Evolutionary conservation across 2,797 vertebrate genomes (phyloP).

Genomic region (Scarus forsteni): DNA sequence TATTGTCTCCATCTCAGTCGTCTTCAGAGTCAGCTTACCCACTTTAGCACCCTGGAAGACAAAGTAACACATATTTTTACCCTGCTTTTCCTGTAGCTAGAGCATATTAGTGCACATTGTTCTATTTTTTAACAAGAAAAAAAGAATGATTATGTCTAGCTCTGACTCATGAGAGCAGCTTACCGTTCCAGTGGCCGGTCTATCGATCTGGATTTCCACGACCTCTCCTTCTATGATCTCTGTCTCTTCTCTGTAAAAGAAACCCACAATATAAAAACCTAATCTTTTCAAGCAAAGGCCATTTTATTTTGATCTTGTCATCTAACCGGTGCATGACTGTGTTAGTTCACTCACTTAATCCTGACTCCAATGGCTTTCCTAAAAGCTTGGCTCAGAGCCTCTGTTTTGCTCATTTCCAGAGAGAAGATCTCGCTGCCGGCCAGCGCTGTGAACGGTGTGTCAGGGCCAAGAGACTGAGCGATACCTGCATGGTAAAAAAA

Average conservation of each 20-base stretch:
- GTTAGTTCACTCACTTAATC: conserved; percentile 88
- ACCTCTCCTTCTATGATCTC: conserved; percentile 98
- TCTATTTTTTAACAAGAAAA: not conserved
- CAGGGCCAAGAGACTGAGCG: conserved; percentile 90
- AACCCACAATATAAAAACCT: not conserved
- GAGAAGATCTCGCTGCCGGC: conserved; percentile 96
- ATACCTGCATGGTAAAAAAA: conserved; percentile 83
- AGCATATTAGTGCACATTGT: not conserved
- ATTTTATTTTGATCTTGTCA: not conserved
- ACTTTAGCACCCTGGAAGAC: conserved; percentile 90
- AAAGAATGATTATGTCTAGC: not conserved
- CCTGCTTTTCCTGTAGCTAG: not conserved
- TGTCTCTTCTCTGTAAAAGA: conserved; percentile 89
- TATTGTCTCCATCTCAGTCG: conserved; percentile 96
- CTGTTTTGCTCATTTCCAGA: conserved; percentile 96
- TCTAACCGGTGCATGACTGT: not conserved
- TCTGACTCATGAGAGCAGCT: conserved; percentile 38
- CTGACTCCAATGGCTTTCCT: conserved; percentile 94
- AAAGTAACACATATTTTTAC: not conserved
- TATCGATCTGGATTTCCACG: conserved; percentile 96
- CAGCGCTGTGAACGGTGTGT: conserved; percentile 93
- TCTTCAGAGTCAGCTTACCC: conserved; percentile 95
- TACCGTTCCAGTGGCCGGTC: conserved; percentile 94
- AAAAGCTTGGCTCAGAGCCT: conserved; percentile 94
- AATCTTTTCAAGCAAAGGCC: not conserved